Base-by-base conservation (phyloP, 2,888 invertebrate species). In the Cataglyphis livida region DNA sequence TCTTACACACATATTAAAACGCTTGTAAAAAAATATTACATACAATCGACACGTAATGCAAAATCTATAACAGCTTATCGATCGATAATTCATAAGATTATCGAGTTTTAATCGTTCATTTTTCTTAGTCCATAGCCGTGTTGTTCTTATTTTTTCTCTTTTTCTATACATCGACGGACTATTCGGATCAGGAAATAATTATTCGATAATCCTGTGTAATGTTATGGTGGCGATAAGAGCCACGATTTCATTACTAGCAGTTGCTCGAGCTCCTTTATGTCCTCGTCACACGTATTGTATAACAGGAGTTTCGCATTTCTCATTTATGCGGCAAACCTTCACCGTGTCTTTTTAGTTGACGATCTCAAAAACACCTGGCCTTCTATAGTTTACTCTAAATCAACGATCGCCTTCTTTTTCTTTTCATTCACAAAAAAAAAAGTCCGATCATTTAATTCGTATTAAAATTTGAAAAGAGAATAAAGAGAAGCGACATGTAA, bases 201-300 rank as follows among this genome's bases (percentile, higher is more conserved):
- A 44, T 68, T 65, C 21, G 84, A 21, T 28, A 83, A 84, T 84
- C 78, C 84, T 73, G 83, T 71, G 65, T 89, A 87, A 88, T 90
- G 86, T 83, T 85, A 82, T 81, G 86, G 87, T 92, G 87, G 90
- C 90, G n/a, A 90, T 90, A 91, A 90, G 28, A 57, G 88, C 87
- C 84, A 74, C 85, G 86, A 91, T 90, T 91, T 90, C 84, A 89
- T 90, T 91, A 88, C 82, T 35, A 35, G 73, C 61, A 88, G 86
- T 62, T 84, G 84, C 81, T 76, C 73, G 87, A 81, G 65, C 35
- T 84, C 86, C 85, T 91, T 85, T 84, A 85, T 82, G 87, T 85
- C 85, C 87, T 88, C 86, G 86, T 89, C 87, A 70, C 68, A 85
- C 82, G 84, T 84, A 82, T 86, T 35, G 86, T 84, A 79, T 84